Conservation (phyloP, 2,888 invertebrate genomes). For the Lathronympha strigana region DNA sequence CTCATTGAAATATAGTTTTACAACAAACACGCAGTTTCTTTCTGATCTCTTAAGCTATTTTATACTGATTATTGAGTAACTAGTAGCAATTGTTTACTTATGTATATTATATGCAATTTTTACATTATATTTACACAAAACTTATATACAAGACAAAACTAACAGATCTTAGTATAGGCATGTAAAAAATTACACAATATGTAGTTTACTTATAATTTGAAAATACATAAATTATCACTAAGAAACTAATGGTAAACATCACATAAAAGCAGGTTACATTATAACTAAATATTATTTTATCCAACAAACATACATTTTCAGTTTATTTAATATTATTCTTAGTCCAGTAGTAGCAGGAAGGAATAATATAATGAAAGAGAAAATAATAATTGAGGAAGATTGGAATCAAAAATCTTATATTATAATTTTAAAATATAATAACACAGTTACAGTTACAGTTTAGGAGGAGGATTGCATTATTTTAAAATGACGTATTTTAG, state of each 20-base stretch:
- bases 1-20: conserved; percentile 18
- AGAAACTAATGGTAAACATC: conserved; percentile 75
- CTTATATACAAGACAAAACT: conserved; percentile 63
- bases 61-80: conserved; percentile 48
- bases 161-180: conserved; percentile 67
- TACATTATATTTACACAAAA: conserved; percentile 67
- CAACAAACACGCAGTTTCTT: conserved; percentile 35
- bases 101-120: conserved; percentile 55
- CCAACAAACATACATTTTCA: not conserved
- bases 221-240: conserved; percentile 46
- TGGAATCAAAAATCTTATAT: no score
- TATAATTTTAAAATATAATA: no score
- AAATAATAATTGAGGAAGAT: no score
- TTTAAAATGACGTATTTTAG: no score
- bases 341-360: no score
- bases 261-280: conserved; percentile 51
- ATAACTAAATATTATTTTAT: conserved; percentile 30
- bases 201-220: conserved; percentile 42
- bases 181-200: conserved; percentile 49
- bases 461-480: no score
- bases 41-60: conserved; percentile 28
- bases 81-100: conserved; percentile 52
- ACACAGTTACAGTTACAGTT: no score
- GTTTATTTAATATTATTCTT: not conserved
- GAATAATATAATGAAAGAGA: no score